Evolutionary conservation across 2,888 invertebrate species (phyloP).

Genomic region (Ctenicera cuprea): DNA sequence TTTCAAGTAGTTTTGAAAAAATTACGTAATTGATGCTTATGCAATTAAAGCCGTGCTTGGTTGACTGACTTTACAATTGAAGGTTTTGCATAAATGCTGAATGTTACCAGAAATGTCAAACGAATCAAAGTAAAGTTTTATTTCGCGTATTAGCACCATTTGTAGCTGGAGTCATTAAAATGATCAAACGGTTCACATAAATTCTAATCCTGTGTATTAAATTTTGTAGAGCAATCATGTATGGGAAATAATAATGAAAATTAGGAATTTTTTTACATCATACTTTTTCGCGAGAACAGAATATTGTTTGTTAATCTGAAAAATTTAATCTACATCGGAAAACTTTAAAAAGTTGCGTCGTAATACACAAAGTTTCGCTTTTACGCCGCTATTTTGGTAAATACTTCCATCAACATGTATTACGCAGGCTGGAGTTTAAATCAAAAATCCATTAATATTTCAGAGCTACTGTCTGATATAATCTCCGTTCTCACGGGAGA

Average conservation of each 20-base stretch:
- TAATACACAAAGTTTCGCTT: slow-evolving; percentile 45
- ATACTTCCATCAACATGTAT: slow-evolving; percentile 55
- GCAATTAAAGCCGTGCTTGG: no score
- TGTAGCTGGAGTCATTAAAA: no score
- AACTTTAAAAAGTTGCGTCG: slow-evolving; percentile 36
- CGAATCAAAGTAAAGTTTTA: no score
- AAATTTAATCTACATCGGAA: slow-evolving; percentile 37
- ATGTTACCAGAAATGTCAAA: no score
- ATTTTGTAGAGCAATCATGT: no score
- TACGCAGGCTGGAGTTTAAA: slow-evolving; percentile 53
- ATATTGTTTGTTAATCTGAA: slow-evolving; percentile 43
- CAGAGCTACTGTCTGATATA: slow-evolving; percentile 55
- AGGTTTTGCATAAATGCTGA: no score
- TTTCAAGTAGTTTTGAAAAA: no score
- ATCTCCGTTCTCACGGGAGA: slow-evolving; percentile 54
- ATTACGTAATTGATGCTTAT: no score
- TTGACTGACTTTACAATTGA: no score
- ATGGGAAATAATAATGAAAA: neutral
- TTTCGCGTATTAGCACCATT: no score
- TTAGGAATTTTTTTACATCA: neutral
- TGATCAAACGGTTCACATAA: no score
- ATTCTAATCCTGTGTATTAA: no score
- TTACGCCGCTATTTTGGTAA: slow-evolving; percentile 47
- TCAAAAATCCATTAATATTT: slow-evolving; percentile 56
- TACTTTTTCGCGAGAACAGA: neutral